These are phyloP conservation scores for Diogma glabrata DNA, from an alignment of 2,888 invertebrate species.

Conservation along the genomic window DNA sequence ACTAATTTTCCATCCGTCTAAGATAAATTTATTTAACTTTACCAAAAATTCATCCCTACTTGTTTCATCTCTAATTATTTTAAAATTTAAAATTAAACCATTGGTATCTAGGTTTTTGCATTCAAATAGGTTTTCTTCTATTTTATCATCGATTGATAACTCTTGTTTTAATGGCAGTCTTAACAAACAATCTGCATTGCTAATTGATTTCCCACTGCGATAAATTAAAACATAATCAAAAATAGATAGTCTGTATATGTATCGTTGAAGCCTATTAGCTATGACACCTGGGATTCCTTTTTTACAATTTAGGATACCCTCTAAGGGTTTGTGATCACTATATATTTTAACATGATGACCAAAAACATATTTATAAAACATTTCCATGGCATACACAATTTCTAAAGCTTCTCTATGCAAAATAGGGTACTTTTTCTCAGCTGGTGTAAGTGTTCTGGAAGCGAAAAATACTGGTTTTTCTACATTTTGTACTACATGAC, in stretches of 20 bases:
- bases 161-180: neutral
- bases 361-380: neutral
- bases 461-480: neutral
- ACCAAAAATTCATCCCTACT: neutral
- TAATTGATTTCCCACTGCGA: neutral
- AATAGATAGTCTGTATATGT: neutral
- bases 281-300: neutral
- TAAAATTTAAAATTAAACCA: too few species aligned
- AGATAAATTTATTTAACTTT: neutral
- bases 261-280: neutral
- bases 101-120: neutral
- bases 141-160: neutral
- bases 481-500: neutral
- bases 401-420: neutral
- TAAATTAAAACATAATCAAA: constrained; percentile 14
- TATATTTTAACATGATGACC: neutral
- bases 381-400: too few species aligned
- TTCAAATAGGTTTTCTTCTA: neutral
- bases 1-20: neutral
- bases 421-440: neutral
- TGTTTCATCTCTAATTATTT: too few species aligned
- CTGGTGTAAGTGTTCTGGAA: neutral
- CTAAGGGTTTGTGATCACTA: neutral
- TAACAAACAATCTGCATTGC: neutral
- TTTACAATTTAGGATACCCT: neutral